A percentile compares a stretch with the other conserved stretches of the same genome.
Evolutionary conservation across 2,888 invertebrate genomes (phyloP).

Genomic region (Criorhina ranunculi): DNA sequence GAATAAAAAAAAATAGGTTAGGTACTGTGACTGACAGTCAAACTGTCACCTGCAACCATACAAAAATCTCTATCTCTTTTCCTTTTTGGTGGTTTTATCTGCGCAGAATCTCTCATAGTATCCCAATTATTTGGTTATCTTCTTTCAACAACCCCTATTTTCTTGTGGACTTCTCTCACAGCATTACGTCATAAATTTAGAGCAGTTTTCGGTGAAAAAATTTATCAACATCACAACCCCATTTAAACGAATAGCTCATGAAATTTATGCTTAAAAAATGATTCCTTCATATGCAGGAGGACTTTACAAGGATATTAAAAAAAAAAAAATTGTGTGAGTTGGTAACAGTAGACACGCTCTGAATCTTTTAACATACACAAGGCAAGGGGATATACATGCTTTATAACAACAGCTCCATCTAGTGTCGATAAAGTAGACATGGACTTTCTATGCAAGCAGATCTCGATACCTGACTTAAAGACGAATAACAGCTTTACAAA

Average conservation of each 20-base stretch:
- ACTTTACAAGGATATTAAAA: background rate
- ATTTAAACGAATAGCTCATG: conserved; percentile 19
- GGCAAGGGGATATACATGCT: too few relatives aligned
- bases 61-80: conserved; percentile 1
- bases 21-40: conserved; percentile 65
- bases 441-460: too few relatives aligned
- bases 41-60: conserved; percentile 63
- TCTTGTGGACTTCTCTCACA: background rate
- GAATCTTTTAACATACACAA: too few relatives aligned
- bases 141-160: background rate
- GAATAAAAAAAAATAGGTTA: conserved; percentile 48
- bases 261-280: background rate
- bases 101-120: conserved; percentile 62
- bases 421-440: too few relatives aligned
- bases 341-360: too few relatives aligned
- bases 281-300: conserved; percentile 3
- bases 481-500: too few relatives aligned
- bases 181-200: conserved; percentile 56
- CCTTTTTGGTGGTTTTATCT: background rate
- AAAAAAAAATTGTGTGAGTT: background rate
- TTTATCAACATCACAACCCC: conserved; percentile 34
- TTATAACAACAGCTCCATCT: too few relatives aligned
- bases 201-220: conserved; percentile 1
- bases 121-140: conserved; percentile 42
- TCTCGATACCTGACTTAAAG: too few relatives aligned